Percentiles rank a stretch among this genome's conserved stretches.
Conservation (phyloP, 2,888 invertebrate genomes). For the Adelognathus sp. region DNA sequence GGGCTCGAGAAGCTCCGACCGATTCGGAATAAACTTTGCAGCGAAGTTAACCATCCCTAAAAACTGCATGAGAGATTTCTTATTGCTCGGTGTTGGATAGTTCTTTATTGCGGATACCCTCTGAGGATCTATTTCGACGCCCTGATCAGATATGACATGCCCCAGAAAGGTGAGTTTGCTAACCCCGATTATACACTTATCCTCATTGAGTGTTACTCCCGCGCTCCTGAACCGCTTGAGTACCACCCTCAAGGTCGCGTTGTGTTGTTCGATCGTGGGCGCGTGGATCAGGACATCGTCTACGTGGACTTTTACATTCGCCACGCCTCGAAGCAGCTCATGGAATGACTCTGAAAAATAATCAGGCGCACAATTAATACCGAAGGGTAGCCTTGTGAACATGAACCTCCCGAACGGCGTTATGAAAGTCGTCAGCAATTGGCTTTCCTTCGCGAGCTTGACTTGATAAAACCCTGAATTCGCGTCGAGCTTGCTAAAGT, state of each 20-base stretch:
- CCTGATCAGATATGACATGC: slow-evolving; percentile 61
- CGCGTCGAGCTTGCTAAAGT: slow-evolving; percentile 64
- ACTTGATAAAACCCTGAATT: slow-evolving; percentile 67
- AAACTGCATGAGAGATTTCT: slow-evolving; percentile 61
- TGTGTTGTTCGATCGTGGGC: slow-evolving; percentile 59
- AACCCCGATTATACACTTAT: slow-evolving; percentile 68
- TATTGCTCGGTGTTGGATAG: slow-evolving; percentile 62
- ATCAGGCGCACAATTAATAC: slow-evolving; percentile 61
- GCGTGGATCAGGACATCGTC: slow-evolving; percentile 62
- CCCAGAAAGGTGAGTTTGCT: slow-evolving; percentile 66
- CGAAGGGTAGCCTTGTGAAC: slow-evolving; percentile 60
- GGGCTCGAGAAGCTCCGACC: slow-evolving; percentile 61
- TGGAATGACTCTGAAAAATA: slow-evolving; percentile 46
- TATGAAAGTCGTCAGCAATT: background rate
- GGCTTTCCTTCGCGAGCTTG: slow-evolving; percentile 38
- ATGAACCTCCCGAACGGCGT: slow-evolving; percentile 28
- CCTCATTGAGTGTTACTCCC: slow-evolving; percentile 65
- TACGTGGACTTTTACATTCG: slow-evolving; percentile 50
- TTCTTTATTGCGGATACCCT: slow-evolving; percentile 59
- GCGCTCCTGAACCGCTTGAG: slow-evolving; percentile 58
- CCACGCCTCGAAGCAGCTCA: slow-evolving; percentile 44
- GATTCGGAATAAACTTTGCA: slow-evolving; percentile 63
- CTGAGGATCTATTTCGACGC: slow-evolving; percentile 56
- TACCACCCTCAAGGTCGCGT: slow-evolving; percentile 60
- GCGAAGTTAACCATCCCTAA: slow-evolving; percentile 63